Percentiles rank a stretch among this genome's conserved stretches.
These are phyloP conservation scores for Magallana gigas DNA, from an alignment of 1,140 invertebrate species.

Conservation along the genomic window DNA sequence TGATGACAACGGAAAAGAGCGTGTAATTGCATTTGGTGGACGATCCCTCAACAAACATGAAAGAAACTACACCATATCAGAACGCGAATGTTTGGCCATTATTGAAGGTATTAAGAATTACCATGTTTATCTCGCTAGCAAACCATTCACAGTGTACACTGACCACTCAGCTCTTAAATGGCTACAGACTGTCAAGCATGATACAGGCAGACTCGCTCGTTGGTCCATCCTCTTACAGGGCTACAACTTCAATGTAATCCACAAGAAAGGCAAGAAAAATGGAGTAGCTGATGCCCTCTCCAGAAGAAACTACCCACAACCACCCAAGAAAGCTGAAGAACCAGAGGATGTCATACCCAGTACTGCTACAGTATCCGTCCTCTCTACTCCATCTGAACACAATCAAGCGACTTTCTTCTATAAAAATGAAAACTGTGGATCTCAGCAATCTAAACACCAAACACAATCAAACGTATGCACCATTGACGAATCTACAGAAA, in stretches of 20 bases:
- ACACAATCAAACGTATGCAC: not conserved
- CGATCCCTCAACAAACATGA: constrained; percentile 28
- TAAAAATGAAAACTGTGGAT: not conserved
- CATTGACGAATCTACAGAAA: not conserved
- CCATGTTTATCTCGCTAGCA: constrained; percentile 10
- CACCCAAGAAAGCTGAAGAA: not conserved
- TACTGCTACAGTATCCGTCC: too few species aligned
- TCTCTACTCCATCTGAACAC: not conserved
- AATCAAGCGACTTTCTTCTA: constrained; percentile 32
- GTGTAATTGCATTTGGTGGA: constrained; percentile 43
- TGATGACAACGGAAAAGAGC: constrained; percentile 31
- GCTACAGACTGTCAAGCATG: constrained; percentile 48
- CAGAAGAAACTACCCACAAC: constrained; percentile 22
- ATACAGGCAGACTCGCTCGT: not conserved
- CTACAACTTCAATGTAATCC: constrained; percentile 27
- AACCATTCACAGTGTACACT: too few species aligned
- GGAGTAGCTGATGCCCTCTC: constrained; percentile 17
- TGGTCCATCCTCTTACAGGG: constrained; percentile 46
- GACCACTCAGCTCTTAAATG: constrained; percentile 9
- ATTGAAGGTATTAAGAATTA: constrained; percentile 54
- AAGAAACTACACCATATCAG: constrained; percentile 39
- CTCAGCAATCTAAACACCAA: not conserved
- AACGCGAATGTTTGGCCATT: constrained; percentile 51
- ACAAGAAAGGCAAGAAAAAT: constrained; percentile 29
- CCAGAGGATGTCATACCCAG: not conserved